Conservation (phyloP, 2,888 invertebrate species). For the Cyclophora punctaria region DNA sequence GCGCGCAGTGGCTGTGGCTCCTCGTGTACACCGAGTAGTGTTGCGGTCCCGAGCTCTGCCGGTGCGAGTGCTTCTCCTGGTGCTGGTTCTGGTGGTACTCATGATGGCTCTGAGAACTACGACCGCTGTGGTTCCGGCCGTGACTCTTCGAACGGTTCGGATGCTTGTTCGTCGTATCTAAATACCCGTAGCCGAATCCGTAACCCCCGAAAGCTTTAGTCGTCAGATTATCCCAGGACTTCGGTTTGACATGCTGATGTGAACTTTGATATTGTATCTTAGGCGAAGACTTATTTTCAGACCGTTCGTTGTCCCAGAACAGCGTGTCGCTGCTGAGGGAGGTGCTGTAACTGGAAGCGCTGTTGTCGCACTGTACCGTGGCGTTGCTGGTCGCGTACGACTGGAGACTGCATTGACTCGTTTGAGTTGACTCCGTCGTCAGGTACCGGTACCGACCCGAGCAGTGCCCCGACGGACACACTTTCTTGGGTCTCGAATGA, state of each 20-base stretch:
- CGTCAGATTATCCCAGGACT: slow-evolving; percentile 92
- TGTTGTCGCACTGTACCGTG: slow-evolving; percentile 79
- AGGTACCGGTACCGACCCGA: slow-evolving; percentile 75
- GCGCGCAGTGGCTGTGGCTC: slow-evolving; percentile 72
- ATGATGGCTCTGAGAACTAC: slow-evolving; percentile 74
- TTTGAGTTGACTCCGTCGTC: slow-evolving; percentile 79
- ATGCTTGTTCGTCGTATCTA: slow-evolving; percentile 77
- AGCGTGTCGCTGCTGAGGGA: slow-evolving; percentile 90
- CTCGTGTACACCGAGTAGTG: slow-evolving; percentile 65
- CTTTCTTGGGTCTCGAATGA: slow-evolving; percentile 58
- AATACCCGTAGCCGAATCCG: slow-evolving; percentile 89
- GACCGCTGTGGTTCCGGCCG: slow-evolving; percentile 74
- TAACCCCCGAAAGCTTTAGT: slow-evolving; percentile 91
- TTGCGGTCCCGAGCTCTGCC: slow-evolving; percentile 57
- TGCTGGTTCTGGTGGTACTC: slow-evolving; percentile 56
- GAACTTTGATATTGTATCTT: slow-evolving; percentile 67
- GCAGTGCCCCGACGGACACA: slow-evolving; percentile 54
- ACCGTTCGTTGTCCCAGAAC: slow-evolving; percentile 82
- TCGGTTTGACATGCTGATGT: slow-evolving; percentile 79
- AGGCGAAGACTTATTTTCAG: slow-evolving; percentile 59
- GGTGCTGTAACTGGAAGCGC: slow-evolving; percentile 87
- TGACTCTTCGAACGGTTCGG: slow-evolving; percentile 58
- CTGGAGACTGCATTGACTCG: slow-evolving; percentile 87
- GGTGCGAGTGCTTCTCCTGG: slow-evolving; percentile 61
- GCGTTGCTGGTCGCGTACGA: slow-evolving; percentile 88